Percentiles rank a stretch among this genome's conserved stretches.
These are phyloP conservation scores for Rosalia funebris DNA, from an alignment of 2,888 invertebrate genomes.

Conservation along the genomic window DNA sequence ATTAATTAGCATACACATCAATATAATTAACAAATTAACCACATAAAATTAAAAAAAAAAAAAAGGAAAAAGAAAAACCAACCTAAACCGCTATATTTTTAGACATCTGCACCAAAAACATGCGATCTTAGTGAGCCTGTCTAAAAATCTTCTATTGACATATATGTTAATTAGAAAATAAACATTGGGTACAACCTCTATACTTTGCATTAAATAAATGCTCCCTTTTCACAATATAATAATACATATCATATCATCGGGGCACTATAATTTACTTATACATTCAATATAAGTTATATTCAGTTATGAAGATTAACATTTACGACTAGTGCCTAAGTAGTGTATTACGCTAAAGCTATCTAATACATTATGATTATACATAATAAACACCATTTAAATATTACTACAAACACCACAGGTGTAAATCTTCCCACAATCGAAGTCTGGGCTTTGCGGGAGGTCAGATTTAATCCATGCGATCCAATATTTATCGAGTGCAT, in stretches of 20 bases:
- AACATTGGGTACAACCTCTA: constrained; percentile 78
- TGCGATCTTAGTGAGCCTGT: constrained; percentile 28
- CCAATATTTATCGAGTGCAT: constrained; percentile 42
- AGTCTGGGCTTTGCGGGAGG: constrained; percentile 22
- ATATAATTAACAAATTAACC: constrained; percentile 51
- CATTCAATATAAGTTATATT: constrained; percentile 33
- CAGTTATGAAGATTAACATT: constrained; percentile 37
- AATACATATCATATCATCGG: constrained; percentile 51
- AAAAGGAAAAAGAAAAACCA: constrained; percentile 23
- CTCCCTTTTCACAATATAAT: constrained; percentile 77
- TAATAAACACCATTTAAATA: constrained; percentile 51
- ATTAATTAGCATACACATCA: constrained; percentile 64
- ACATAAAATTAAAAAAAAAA: constrained; percentile 31
- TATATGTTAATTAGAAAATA: constrained; percentile 63
- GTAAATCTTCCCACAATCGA: constrained; percentile 31
- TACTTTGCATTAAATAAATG: constrained; percentile 94
- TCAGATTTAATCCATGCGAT: constrained; percentile 36
- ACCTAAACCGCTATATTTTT: constrained; percentile 38
- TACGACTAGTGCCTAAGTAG: constrained; percentile 56
- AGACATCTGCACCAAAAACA: constrained; percentile 27
- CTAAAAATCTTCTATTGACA: constrained; percentile 59
- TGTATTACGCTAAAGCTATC: constrained; percentile 53
- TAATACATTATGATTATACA: constrained; percentile 41
- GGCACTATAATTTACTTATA: constrained; percentile 47
- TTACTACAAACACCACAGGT: constrained; percentile 37